Conservation (phyloP, 2,888 invertebrate genomes). For the Epistrophe grossulariae region DNA sequence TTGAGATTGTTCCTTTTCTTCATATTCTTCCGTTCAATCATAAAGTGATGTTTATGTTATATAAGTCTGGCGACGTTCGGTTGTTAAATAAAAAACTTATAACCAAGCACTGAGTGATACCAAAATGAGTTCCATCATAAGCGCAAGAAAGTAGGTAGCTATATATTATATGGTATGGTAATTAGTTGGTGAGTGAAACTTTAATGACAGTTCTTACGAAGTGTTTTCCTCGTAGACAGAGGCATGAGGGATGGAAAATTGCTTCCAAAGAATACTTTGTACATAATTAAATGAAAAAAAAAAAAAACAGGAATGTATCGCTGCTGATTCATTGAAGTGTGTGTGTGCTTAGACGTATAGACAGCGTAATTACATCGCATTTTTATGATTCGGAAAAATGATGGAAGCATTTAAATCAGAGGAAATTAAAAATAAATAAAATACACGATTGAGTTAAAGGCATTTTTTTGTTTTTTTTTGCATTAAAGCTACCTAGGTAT, state of each 20-base stretch:
- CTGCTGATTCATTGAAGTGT: conserved; percentile 3
- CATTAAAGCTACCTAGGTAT: no score
- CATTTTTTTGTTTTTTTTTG: no score
- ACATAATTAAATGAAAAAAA: neutral
- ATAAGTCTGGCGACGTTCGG: conserved; percentile 61
- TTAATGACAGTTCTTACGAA: conserved; percentile 38
- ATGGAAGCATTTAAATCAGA: neutral
- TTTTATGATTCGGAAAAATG: neutral
- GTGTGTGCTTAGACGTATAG: neutral
- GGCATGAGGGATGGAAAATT: neutral
- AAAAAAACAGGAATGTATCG: neutral
- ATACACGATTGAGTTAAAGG: neutral
- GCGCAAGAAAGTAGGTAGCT: no score
- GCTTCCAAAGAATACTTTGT: neutral
- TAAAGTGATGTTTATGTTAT: conserved; percentile 56
- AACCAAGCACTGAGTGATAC: conserved; percentile 41
- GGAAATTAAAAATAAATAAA: neutral
- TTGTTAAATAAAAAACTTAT: conserved; percentile 50
- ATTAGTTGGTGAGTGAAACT: conserved; percentile 60
- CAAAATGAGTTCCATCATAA: neutral
- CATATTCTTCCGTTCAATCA: conserved; percentile 32
- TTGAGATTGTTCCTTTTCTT: neutral
- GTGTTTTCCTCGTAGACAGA: neutral
- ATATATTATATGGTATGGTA: conserved; percentile 26
- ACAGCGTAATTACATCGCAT: neutral